phyloP scores from a whole-genome alignment of 2,797 vertebrate species.

The Bufotes viridis region DNA sequence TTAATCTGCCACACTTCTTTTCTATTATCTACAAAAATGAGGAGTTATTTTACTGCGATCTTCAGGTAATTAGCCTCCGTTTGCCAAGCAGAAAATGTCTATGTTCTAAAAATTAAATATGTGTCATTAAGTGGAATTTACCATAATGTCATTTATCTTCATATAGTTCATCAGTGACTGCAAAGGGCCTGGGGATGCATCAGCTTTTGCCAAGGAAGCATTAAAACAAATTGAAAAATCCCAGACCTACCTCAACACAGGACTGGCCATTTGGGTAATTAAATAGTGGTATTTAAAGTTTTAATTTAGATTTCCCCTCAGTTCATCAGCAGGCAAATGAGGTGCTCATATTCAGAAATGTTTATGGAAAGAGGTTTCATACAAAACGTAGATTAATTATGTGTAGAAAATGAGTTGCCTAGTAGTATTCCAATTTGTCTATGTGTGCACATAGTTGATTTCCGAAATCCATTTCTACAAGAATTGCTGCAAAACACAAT shows the following conservation, averaged over 20 bases:
- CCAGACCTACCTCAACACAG: slow-evolving; percentile 88
- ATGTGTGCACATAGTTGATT: neutral
- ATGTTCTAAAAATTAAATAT: slow-evolving; percentile 99
- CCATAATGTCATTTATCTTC: slow-evolving; percentile 99
- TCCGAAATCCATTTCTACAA: neutral
- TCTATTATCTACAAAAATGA: slow-evolving; percentile 88
- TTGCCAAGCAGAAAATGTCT: slow-evolving; percentile 87
- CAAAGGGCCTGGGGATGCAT: slow-evolving; percentile 85
- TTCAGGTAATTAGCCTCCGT: slow-evolving; percentile 90
- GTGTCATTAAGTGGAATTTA: slow-evolving; percentile 99
- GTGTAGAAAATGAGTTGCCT: slow-evolving; percentile 71
- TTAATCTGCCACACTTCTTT: slow-evolving; percentile 89
- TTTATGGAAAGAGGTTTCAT: slow-evolving; percentile 79
- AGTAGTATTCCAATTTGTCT: slow-evolving; percentile 8
- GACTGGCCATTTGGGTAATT: slow-evolving; percentile 97
- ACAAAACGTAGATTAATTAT: slow-evolving; percentile 79
- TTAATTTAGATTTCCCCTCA: slow-evolving; percentile 93
- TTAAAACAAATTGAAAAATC: slow-evolving; percentile 97
- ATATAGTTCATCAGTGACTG: slow-evolving; percentile 89
- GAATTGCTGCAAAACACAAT: neutral
- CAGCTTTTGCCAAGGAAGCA: slow-evolving; percentile 82
- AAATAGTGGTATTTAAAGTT: slow-evolving; percentile 99
- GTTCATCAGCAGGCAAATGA: slow-evolving; percentile 81
- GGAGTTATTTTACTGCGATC: slow-evolving; percentile 85
- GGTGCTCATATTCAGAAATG: slow-evolving; percentile 81